phyloP scores from a whole-genome alignment of 2,797 vertebrate species.

The Microcaecilia unicolor region DNA sequence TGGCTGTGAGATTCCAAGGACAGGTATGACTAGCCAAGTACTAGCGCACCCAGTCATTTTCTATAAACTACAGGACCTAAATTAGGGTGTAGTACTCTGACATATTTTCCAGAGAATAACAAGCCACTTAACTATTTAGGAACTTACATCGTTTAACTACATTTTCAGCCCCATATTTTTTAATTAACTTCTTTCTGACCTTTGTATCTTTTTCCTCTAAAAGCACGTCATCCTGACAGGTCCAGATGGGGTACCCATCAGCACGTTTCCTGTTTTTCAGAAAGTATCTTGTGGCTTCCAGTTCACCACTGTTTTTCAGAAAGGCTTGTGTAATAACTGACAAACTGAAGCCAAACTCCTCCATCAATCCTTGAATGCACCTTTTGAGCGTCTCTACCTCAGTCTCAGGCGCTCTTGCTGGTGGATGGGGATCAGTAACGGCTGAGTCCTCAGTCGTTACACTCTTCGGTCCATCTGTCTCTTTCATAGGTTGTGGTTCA shows the following conservation, averaged over 20 bases:
- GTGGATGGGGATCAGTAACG: constrained; percentile 6
- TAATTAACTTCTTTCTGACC: constrained; percentile 31
- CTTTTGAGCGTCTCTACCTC: constrained; percentile 35
- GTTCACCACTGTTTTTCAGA: constrained; percentile 75
- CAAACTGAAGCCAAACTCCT: constrained; percentile 61
- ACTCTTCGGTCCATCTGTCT: too few species aligned
- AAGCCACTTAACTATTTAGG: constrained; percentile 38
- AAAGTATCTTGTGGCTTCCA: constrained; percentile 53
- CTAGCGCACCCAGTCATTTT: too few species aligned
- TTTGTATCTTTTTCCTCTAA: constrained; percentile 39
- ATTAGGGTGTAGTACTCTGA: too few species aligned
- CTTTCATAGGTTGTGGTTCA: too few species aligned
- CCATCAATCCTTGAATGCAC: constrained; percentile 63
- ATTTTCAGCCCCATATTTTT: constrained; percentile 57
- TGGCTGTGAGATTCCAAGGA: too few species aligned
- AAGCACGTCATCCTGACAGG: constrained; percentile 51
- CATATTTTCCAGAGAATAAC: too few species aligned
- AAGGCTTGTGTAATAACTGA: constrained; percentile 73
- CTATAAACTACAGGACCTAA: too few species aligned
- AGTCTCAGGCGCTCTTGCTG: constrained; percentile 13
- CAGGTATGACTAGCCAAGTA: too few species aligned
- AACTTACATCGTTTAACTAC: constrained; percentile 50
- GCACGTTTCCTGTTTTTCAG: constrained; percentile 40
- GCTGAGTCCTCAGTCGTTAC: constrained; percentile 3
- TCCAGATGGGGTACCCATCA: constrained; percentile 58